Percentiles rank a stretch among this genome's conserved stretches.
Evolutionary conservation across 2,113 vertebrate genomes (phyloP).

Genomic region (Perognathus longimembris): DNA sequence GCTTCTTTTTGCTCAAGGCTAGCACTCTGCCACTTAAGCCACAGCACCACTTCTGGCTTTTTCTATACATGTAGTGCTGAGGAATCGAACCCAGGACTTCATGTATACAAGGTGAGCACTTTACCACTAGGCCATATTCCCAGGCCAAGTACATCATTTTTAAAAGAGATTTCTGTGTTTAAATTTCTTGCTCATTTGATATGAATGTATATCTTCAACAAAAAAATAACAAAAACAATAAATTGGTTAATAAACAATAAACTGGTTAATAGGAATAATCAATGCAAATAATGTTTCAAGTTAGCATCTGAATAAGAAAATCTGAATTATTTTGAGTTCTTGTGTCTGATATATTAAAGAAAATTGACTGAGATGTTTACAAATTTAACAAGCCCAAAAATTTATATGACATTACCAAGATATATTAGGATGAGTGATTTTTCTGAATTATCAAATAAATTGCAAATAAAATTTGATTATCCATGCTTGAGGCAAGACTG

Average conservation of each 20-base stretch:
- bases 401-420: slow-evolving; percentile 1
- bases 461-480: slow-evolving; percentile 56
- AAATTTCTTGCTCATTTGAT: slow-evolving; percentile 32
- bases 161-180: background rate
- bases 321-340: slow-evolving; percentile 6
- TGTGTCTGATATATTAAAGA: background rate
- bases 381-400: slow-evolving; percentile 44
- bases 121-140: too few relatives aligned
- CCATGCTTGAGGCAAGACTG: slow-evolving; percentile 22
- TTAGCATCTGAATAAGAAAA: background rate
- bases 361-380: slow-evolving; percentile 23
- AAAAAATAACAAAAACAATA: background rate
- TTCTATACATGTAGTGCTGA: too few relatives aligned
- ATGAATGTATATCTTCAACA: background rate
- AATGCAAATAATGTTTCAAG: background rate
- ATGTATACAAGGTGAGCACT: too few relatives aligned
- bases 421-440: slow-evolving; percentile 23
- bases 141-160: background rate
- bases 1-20: too few relatives aligned
- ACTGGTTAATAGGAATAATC: background rate
- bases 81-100: too few relatives aligned
- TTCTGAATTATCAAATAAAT: slow-evolving; percentile 53
- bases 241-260: background rate
- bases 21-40: too few relatives aligned
- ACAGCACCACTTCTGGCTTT: too few relatives aligned